Evolutionary conservation across 1,140 invertebrate genomes (phyloP), one percentile per base, ranked within the genome.

Genomic region (Drosophila takahashii): DNA sequence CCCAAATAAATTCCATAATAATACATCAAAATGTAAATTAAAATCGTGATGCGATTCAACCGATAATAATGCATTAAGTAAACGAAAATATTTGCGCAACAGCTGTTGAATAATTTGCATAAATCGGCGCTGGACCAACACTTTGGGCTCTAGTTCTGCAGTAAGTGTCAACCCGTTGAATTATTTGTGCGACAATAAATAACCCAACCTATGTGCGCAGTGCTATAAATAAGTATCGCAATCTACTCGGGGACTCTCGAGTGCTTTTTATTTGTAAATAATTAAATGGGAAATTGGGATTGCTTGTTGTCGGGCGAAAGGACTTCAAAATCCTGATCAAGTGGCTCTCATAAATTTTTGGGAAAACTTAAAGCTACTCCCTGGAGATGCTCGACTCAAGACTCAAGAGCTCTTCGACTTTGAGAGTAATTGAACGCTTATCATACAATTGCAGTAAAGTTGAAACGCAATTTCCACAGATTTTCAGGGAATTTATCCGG

Each of bases 161-260:
- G 64, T 67, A 67, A 67, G 64, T 67, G 64, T 67, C 64, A 67
- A 51, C 64, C 27, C 11, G 18, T 65, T 50, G 15, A 66, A 67
- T 65, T 64, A 67, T 67, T 65, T 67, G 60, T 64, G 36, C 27
- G 58, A 52, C 64, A 27, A 65, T 67, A 67, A 67, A 65, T 65
- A 51, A 41, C 45, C 16, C 27, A n/a, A 67, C 36, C 59, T 65
- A 52, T 15, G 36, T 51, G 42, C 11, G 64, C 64, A 42, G 15
- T 36, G 37, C 60, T 51, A 67, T 67, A 67, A 67, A 67, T 67
- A 67, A 67, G 65, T 65, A 34, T 42, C 11, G 3, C n/a, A 34
- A 29, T 26, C 34, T 16, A 44, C 27, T 11, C 22, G 58, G 29
- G 18, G 3, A 9, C 44, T 16, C 22, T 64, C 18, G 39, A 65